Conservation (phyloP, 2,113 vertebrate genomes). For the Anoura caudifer region DNA sequence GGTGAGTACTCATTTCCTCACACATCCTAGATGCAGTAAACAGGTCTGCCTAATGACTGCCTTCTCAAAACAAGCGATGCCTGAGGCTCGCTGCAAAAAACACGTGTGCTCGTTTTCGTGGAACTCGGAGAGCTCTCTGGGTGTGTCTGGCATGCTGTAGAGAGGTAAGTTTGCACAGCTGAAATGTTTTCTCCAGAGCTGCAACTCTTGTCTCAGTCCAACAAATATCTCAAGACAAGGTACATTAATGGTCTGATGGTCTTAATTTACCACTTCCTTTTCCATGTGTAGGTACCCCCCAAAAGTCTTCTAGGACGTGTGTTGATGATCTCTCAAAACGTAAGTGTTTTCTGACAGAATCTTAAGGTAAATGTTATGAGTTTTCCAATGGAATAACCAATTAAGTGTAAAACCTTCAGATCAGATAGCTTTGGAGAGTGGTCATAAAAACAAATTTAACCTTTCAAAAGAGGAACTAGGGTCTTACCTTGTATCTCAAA, state of each 20-base stretch:
- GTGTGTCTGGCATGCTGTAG: neutral
- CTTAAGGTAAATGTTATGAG: neutral
- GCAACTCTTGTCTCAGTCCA: neutral
- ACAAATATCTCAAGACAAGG: neutral
- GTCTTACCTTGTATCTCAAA: neutral
- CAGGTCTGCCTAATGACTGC: neutral
- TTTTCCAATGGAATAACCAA: neutral
- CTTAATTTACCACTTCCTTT: constrained; percentile 6
- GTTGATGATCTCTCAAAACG: neutral
- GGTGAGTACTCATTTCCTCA: neutral
- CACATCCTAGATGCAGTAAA: neutral
- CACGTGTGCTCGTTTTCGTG: neutral
- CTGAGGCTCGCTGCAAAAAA: neutral
- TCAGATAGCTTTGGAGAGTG: neutral
- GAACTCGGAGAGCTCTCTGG: neutral
- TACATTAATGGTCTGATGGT: neutral
- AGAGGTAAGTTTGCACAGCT: neutral
- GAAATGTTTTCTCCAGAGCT: neutral
- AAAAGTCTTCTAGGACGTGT: neutral
- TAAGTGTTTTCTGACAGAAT: neutral
- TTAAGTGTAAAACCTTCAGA: neutral
- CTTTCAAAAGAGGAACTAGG: neutral
- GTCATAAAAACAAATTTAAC: neutral
- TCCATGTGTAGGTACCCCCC: neutral
- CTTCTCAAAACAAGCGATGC: neutral